Conservation (phyloP, 2,113 vertebrate genomes). For the Heteronetta atricapilla region DNA sequence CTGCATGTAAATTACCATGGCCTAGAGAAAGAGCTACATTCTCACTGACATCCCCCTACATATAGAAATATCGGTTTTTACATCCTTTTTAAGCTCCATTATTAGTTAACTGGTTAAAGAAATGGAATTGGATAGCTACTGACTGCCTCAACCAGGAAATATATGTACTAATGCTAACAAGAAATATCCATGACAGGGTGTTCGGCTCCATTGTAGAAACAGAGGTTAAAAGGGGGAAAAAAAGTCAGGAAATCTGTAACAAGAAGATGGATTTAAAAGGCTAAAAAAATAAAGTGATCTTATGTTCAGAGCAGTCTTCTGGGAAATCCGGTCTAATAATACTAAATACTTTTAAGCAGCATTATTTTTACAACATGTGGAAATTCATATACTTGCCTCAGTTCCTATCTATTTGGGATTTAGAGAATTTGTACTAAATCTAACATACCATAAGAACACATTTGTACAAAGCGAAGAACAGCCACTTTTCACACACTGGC, state of each 20-base stretch:
- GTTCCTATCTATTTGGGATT: background rate
- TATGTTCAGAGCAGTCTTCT: background rate
- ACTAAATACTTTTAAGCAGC: slow-evolving; percentile 13
- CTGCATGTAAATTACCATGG: background rate
- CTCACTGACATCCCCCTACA: background rate
- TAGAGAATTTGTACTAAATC: slow-evolving; percentile 3
- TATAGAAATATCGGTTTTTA: background rate
- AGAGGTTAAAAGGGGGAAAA: background rate
- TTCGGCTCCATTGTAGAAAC: background rate
- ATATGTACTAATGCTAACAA: background rate
- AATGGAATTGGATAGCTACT: background rate
- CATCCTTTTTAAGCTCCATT: background rate
- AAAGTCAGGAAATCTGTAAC: background rate
- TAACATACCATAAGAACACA: background rate
- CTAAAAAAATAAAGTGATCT: slow-evolving; percentile 24
- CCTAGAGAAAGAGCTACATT: background rate
- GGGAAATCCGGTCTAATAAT: slow-evolving; percentile 19
- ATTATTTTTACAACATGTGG: slow-evolving; percentile 5
- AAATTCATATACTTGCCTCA: background rate
- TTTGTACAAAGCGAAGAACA: background rate
- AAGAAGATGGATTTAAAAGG: slow-evolving; percentile 39
- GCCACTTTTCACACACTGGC: background rate
- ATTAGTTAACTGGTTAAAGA: background rate
- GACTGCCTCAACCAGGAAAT: background rate
- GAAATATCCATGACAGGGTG: background rate